These are phyloP conservation scores for Seira ritae DNA, from an alignment of 2,888 invertebrate genomes.

Conservation along the genomic window DNA sequence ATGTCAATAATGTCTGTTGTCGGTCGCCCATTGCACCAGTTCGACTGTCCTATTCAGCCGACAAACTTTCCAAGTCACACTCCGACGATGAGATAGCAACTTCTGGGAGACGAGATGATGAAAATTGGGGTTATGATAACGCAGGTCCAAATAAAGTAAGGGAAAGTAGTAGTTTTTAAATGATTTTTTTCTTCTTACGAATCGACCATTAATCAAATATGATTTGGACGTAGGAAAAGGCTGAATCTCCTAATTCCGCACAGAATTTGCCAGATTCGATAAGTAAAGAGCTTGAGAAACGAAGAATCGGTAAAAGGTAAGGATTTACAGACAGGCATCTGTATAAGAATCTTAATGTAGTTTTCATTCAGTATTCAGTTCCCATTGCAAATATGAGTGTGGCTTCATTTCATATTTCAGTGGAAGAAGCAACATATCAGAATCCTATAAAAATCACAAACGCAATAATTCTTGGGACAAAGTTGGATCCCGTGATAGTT, in stretches of 20 bases:
- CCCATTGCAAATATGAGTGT: neutral
- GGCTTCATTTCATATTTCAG: conserved; percentile 27
- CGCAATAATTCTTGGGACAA: conserved; percentile 72
- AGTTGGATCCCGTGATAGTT: conserved; percentile 71
- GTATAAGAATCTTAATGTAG: no score
- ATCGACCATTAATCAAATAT: no score
- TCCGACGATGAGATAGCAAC: conserved; percentile 71
- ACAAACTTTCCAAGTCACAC: conserved; percentile 76
- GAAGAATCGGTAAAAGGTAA: conserved; percentile 79
- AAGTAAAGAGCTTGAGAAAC: conserved; percentile 81
- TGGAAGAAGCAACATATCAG: conserved; percentile 66
- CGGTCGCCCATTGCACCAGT: conserved; percentile 89
- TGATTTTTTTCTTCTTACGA: no score
- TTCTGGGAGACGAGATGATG: conserved; percentile 59
- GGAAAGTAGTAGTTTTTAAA: neutral
- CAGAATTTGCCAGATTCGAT: conserved; percentile 81
- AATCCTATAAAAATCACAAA: conserved; percentile 70
- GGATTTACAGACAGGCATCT: neutral
- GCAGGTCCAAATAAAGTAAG: conserved; percentile 70
- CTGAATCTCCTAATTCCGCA: conserved; percentile 75
- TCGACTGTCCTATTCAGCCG: conserved; percentile 84
- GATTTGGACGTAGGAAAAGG: conserved; percentile 65
- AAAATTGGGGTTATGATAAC: conserved; percentile 78
- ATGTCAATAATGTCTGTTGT: conserved; percentile 89
- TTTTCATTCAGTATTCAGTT: neutral